Evolutionary conservation across 2,888 invertebrate species (phyloP).

Genomic region (Agrotis clavis): DNA sequence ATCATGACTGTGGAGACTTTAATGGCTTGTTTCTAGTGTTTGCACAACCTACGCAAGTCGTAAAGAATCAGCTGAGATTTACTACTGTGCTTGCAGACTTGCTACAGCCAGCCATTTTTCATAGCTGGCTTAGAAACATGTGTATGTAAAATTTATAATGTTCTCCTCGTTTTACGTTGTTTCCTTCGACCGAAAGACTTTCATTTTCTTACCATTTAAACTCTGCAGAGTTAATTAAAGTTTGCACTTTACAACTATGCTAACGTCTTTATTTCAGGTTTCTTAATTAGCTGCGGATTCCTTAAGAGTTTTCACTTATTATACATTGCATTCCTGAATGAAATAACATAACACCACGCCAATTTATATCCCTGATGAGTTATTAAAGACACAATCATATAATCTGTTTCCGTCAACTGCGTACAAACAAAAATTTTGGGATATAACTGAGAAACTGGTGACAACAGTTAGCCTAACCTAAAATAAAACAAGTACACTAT

Average conservation of each 20-base stretch:
- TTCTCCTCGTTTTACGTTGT: background rate
- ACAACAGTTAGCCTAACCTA: too few species aligned
- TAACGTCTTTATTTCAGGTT: background rate
- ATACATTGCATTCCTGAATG: too few species aligned
- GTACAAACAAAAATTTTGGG: too few species aligned
- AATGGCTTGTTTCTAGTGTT: constrained; percentile 22
- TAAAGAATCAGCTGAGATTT: constrained; percentile 39
- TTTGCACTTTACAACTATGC: background rate
- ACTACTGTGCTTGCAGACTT: constrained; percentile 26
- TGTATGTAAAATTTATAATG: constrained; percentile 9
- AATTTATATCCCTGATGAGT: too few species aligned
- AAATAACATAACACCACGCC: too few species aligned
- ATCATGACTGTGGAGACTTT: constrained; percentile 27
- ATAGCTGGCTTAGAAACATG: constrained; percentile 15
- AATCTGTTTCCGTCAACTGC: too few species aligned
- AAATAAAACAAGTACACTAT: too few species aligned
- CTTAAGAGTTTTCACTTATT: background rate
- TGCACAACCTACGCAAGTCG: constrained; percentile 26
- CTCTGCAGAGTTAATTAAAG: too few species aligned
- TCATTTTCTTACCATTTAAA: background rate
- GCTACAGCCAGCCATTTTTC: constrained; percentile 25
- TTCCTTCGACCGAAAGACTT: background rate
- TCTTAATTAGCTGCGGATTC: background rate
- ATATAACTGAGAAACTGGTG: too few species aligned
- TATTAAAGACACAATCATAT: too few species aligned